Percentiles rank a stretch among this genome's conserved stretches.
These are phyloP conservation scores for Thaumetopoea pityocampa DNA, from an alignment of 1,140 invertebrate genomes.

Conservation along the genomic window DNA sequence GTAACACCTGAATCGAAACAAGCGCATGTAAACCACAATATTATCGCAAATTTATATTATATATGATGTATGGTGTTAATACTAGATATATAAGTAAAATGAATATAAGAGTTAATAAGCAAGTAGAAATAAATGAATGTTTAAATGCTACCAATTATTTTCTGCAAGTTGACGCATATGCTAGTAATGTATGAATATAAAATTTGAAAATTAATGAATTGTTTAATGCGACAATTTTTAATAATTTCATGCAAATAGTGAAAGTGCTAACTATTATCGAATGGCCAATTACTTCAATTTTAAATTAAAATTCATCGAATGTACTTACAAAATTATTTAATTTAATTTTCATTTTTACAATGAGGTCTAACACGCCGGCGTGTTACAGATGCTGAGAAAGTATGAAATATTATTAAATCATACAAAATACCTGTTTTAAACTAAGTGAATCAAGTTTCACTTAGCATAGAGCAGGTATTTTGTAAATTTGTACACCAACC, in stretches of 20 bases:
- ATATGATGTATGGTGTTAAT: not conserved
- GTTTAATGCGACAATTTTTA: conserved; percentile 5
- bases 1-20: conserved; percentile 84
- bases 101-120: too few relatives aligned
- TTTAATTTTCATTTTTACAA: too few relatives aligned
- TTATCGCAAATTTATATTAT: not conserved
- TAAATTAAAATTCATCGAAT: conserved; percentile 1
- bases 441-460: not conserved
- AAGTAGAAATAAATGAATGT: too few relatives aligned
- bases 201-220: conserved; percentile 9
- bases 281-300: conserved; percentile 7
- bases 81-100: not conserved
- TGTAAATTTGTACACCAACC: conserved; percentile 78
- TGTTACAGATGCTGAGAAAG: too few relatives aligned
- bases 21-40: not conserved
- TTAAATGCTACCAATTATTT: too few relatives aligned
- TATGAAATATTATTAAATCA: too few relatives aligned
- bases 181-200: too few relatives aligned
- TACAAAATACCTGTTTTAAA: too few relatives aligned
- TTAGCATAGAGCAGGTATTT: conserved; percentile 30
- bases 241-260: conserved; percentile 8
- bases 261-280: conserved; percentile 7
- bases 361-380: too few relatives aligned
- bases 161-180: too few relatives aligned
- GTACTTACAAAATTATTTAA: conserved; percentile 1